Conservation (phyloP, 2,888 invertebrate species). For the Pardosa pseudoannulata region DNA sequence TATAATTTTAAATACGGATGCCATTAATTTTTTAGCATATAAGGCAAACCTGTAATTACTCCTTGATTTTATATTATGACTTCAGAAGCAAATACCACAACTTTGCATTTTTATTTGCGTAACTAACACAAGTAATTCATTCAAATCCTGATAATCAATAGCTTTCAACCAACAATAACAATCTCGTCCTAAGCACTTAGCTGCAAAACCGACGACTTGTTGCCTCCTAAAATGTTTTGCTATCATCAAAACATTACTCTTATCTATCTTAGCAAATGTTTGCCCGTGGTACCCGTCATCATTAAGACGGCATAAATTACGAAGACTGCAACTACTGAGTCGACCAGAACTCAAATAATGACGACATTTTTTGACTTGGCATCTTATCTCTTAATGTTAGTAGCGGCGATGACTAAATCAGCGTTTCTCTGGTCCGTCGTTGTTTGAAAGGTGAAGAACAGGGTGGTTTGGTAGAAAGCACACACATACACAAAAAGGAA, state of each 20-base stretch:
- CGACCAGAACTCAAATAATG: slow-evolving; percentile 5
- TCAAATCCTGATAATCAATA: neutral
- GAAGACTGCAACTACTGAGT: slow-evolving; percentile 17
- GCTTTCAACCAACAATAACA: neutral
- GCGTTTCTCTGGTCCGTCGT: slow-evolving; percentile 12
- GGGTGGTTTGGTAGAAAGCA: slow-evolving; percentile 9
- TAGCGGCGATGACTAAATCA: slow-evolving; percentile 58
- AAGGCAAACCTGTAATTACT: no score
- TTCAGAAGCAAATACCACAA: no score
- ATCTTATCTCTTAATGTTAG: slow-evolving; percentile 32
- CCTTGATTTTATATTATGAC: no score
- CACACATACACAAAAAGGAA: slow-evolving; percentile 4
- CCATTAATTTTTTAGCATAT: no score
- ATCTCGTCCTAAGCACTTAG: neutral
- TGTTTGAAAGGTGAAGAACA: slow-evolving; percentile 28
- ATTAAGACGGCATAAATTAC: slow-evolving; percentile 62
- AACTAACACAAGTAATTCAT: no score
- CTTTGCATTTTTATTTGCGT: no score
- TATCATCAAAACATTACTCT: slow-evolving; percentile 13
- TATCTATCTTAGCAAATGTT: slow-evolving; percentile 1
- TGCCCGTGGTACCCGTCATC: slow-evolving; percentile 18
- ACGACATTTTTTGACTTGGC: neutral
- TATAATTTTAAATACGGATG: no score
- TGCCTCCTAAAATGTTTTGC: neutral
- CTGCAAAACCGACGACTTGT: neutral